Conservation (phyloP, 1,140 invertebrate genomes). For the Delia radicum region DNA sequence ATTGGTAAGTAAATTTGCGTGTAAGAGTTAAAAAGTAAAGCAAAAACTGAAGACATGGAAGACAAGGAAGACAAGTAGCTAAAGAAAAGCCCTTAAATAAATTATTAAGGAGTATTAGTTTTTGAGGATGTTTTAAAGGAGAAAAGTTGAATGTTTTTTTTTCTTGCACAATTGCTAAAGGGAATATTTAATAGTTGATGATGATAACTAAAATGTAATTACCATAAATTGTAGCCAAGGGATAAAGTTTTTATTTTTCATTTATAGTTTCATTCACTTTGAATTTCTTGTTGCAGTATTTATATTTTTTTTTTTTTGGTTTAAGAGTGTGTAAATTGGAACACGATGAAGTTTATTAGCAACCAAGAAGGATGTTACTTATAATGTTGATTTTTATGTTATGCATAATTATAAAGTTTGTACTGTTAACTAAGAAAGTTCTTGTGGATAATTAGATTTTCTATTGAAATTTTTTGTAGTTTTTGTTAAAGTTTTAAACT, state of each 20-base stretch:
- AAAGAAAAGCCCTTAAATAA: no score
- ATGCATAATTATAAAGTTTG: neutral
- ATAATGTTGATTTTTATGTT: neutral
- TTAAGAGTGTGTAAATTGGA: neutral
- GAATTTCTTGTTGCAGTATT: no score
- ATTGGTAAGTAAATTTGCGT: constrained; percentile 62
- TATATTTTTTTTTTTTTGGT: neutral
- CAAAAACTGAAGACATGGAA: neutral
- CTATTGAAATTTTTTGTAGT: no score
- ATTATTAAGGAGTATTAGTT: no score
- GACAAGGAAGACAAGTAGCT: no score
- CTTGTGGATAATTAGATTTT: constrained; percentile 1
- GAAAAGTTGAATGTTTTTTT: neutral
- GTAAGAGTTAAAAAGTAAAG: neutral
- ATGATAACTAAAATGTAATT: neutral
- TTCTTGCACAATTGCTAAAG: no score
- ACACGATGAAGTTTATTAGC: neutral
- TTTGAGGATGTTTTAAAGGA: neutral
- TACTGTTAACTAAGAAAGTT: neutral
- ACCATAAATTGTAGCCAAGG: neutral
- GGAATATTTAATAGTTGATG: neutral
- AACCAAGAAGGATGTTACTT: neutral
- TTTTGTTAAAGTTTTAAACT: no score
- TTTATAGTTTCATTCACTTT: no score
- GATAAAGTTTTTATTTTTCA: neutral